phyloP scores from a whole-genome alignment of 2,888 invertebrate genomes.

The Fragum sueziense region DNA sequence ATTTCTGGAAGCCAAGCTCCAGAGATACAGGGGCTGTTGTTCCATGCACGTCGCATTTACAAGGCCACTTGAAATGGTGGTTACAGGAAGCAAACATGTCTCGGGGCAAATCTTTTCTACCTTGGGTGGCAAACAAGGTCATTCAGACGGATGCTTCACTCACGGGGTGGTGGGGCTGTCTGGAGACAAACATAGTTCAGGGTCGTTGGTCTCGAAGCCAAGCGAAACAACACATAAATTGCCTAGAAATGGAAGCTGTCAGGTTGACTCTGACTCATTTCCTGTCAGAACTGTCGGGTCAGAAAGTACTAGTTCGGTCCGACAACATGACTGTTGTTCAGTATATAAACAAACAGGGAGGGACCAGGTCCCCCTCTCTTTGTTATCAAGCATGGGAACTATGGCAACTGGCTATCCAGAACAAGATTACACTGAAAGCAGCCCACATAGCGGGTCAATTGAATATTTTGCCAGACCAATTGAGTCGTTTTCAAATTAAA shows the following conservation, averaged over 20 bases:
- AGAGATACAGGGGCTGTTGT: background rate
- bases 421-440: background rate
- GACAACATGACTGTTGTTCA: conserved; percentile 33
- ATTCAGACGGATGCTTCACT: conserved; percentile 2
- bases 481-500: background rate
- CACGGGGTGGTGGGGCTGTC: background rate
- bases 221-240: conserved; percentile 6
- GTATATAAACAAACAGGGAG: conserved; percentile 36
- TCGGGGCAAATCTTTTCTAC: conserved; percentile 18
- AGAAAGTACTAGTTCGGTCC: conserved; percentile 16
- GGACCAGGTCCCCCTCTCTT: conserved; percentile 15
- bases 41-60: too few species aligned
- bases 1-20: conserved; percentile 5
- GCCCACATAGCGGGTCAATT: conserved; percentile 12
- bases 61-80: conserved; percentile 31
- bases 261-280: background rate
- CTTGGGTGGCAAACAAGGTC: conserved; percentile 1
- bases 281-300: background rate
- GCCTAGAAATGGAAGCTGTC: conserved; percentile 29
- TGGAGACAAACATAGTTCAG: conserved; percentile 8
- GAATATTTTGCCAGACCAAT: conserved; percentile 4
- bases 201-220: conserved; percentile 14
- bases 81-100: conserved; percentile 13
- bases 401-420: conserved; percentile 5
- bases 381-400: conserved; percentile 9